Conservation (phyloP, 35 echinoderm and acorn worm genomes). For the Apostichopus japonicus region DNA sequence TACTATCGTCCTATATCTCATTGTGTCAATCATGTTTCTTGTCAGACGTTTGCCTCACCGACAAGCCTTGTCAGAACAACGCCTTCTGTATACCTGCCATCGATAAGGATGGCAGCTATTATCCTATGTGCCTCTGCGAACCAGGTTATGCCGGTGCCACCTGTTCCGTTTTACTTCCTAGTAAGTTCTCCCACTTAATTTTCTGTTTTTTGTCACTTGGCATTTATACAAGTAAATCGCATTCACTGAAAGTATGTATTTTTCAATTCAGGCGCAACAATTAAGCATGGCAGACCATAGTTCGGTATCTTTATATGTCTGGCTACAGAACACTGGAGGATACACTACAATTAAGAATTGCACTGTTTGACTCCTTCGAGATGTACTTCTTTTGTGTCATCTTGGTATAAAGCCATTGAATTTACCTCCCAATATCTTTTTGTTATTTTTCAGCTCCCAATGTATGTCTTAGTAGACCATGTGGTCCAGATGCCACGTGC, state of each 20-base stretch:
- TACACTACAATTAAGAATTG: no score
- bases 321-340: no score
- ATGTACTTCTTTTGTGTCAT: no score
- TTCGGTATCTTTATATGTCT: no score
- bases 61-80: constrained; percentile 3
- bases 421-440: not conserved
- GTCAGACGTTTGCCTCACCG: not conserved
- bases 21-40: not conserved
- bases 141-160: constrained; percentile 33
- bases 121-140: constrained; percentile 18
- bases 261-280: no score
- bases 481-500: constrained; percentile 25
- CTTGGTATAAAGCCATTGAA: no score
- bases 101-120: not conserved
- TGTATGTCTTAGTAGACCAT: constrained; percentile 10
- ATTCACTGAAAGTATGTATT: no score
- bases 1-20: no score
- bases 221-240: no score
- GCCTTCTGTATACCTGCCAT: not conserved
- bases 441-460: not conserved
- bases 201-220: not conserved
- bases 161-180: constrained; percentile 32
- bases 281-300: no score
- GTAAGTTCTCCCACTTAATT: constrained; percentile 7
- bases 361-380: no score